Percentiles rank a stretch among this genome's conserved stretches.
Conservation (phyloP, 2,113 vertebrate genomes). For the Montifringilla adamsi region DNA sequence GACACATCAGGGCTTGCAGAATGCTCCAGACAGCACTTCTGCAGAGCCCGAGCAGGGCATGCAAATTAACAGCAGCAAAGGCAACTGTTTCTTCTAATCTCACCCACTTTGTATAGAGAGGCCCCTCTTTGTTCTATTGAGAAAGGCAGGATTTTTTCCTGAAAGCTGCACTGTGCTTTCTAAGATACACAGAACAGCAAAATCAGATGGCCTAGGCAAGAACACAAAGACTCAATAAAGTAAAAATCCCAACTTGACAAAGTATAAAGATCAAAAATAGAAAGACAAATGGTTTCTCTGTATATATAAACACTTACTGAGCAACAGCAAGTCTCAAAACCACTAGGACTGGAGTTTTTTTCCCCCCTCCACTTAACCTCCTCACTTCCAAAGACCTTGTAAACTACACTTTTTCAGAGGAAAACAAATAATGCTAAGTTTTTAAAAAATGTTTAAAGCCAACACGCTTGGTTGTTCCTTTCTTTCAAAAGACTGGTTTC, state of each 20-base stretch:
- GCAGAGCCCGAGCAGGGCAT: background rate
- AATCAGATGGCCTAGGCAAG: constrained; percentile 11
- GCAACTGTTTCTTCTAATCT: constrained; percentile 53
- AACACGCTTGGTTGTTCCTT: background rate
- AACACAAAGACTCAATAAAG: background rate
- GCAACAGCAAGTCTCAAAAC: background rate
- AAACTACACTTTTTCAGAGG: background rate
- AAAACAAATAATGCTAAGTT: background rate
- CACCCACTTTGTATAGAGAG: background rate
- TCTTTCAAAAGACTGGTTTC: background rate
- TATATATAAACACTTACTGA: background rate
- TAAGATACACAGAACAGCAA: background rate
- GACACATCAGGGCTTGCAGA: background rate
- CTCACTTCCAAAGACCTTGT: background rate
- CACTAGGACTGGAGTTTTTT: background rate
- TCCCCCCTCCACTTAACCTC: background rate
- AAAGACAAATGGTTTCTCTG: background rate
- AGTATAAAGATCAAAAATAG: background rate
- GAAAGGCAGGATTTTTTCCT: constrained; percentile 23
- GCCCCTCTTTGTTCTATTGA: constrained; percentile 18
- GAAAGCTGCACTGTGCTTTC: background rate
- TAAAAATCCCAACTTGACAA: background rate
- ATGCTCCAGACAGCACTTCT: background rate
- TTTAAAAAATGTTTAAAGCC: background rate
- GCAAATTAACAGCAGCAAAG: constrained; percentile 11